phyloP scores from a whole-genome alignment of 1,140 invertebrate species.

The Diorhabda elongata region DNA sequence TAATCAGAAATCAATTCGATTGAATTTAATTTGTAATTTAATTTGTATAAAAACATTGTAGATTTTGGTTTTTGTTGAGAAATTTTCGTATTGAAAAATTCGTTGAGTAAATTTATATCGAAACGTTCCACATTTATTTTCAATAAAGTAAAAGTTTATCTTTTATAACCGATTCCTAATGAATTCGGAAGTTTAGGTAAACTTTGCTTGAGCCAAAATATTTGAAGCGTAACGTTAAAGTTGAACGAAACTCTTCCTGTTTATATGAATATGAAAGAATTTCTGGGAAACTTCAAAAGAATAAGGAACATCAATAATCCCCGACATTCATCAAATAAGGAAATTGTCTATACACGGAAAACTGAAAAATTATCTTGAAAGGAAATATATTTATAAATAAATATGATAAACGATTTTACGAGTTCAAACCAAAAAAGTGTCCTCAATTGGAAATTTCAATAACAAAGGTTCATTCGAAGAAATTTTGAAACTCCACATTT shows the following conservation, averaged over 20 bases:
- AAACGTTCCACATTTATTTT: not conserved
- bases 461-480: too few species aligned
- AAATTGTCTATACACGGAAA: not conserved
- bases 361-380: not conserved
- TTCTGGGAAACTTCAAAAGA: slow-evolving; percentile 1
- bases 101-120: too few species aligned
- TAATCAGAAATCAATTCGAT: too few species aligned
- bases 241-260: not conserved
- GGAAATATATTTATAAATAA: too few species aligned
- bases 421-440: too few species aligned
- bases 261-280: not conserved
- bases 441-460: too few species aligned
- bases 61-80: too few species aligned
- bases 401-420: too few species aligned
- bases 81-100: too few species aligned
- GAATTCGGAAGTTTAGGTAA: not conserved
- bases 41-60: too few species aligned
- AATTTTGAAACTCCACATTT: too few species aligned
- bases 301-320: slow-evolving; percentile 2
- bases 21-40: too few species aligned
- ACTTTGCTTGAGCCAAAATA: not conserved
- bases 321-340: not conserved
- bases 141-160: not conserved
- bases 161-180: slow-evolving; percentile 1
- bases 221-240: not conserved